These are phyloP conservation scores for Micrasema longulum DNA, from an alignment of 1,140 invertebrate species.

Conservation along the genomic window DNA sequence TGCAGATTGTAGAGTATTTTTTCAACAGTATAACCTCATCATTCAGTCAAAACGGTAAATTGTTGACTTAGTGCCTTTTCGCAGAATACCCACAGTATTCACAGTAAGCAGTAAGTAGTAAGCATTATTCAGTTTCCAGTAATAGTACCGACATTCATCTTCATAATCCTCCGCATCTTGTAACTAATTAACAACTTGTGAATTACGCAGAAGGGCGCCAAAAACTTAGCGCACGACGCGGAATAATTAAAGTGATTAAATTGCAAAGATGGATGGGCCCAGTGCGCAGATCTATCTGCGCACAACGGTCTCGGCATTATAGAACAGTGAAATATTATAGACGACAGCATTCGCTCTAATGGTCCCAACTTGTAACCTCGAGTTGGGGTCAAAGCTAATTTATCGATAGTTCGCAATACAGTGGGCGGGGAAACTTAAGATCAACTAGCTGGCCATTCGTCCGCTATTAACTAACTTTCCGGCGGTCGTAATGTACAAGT, in stretches of 20 bases:
- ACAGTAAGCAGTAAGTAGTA: too few species aligned
- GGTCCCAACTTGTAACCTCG: background rate
- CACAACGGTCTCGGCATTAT: too few species aligned
- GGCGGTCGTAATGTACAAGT: too few species aligned
- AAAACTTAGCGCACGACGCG: background rate
- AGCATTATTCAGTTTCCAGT: too few species aligned
- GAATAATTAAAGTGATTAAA: constrained; percentile 14
- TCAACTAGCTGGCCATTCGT: background rate
- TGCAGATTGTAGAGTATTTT: too few species aligned
- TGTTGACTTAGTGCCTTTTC: too few species aligned
- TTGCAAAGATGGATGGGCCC: background rate
- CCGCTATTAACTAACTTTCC: too few species aligned
- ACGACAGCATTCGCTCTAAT: constrained; percentile 7
- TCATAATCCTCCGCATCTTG: background rate
- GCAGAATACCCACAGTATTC: too few species aligned
- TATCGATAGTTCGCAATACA: constrained; percentile 7
- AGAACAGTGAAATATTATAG: background rate
- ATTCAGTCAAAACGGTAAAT: too few species aligned
- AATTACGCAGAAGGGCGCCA: background rate
- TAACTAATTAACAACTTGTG: background rate
- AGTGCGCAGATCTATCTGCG: too few species aligned
- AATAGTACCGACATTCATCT: background rate
- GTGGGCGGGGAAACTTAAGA: background rate
- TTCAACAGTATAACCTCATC: too few species aligned
- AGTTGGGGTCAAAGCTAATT: background rate